phyloP scores from a whole-genome alignment of 2,888 invertebrate species.

The Flexamia atlantica region DNA sequence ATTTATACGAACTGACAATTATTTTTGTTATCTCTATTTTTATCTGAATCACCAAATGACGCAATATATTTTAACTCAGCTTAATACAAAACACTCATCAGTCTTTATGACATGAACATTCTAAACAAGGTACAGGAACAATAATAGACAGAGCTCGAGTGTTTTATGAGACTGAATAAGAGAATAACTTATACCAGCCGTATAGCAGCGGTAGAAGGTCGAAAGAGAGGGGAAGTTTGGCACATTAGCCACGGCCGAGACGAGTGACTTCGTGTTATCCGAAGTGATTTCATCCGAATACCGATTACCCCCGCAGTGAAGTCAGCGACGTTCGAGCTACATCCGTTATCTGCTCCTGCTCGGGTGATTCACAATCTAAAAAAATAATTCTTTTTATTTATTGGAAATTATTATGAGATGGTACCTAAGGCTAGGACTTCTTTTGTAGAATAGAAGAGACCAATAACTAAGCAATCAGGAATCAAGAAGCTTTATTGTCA shows the following conservation, averaged over 20 bases:
- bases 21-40: too few species aligned
- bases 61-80: too few species aligned
- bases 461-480: too few species aligned
- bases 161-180: not conserved
- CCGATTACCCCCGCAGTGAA: not conserved
- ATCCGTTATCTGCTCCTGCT: not conserved
- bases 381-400: too few species aligned
- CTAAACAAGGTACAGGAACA: slow-evolving; percentile 2
- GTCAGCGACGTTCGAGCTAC: not conserved
- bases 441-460: too few species aligned
- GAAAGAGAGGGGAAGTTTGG: not conserved
- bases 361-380: not conserved
- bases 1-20: too few species aligned
- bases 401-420: too few species aligned
- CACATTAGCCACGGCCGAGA: not conserved
- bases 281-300: not conserved
- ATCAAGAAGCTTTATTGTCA: too few species aligned
- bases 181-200: not conserved
- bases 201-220: not conserved
- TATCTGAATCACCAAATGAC: too few species aligned
- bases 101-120: not conserved
- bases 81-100: not conserved
- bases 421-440: too few species aligned
- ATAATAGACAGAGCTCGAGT: not conserved
- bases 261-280: not conserved